phyloP scores from a whole-genome alignment of 1,140 invertebrate species.

The Spodoptera frugiperda region DNA sequence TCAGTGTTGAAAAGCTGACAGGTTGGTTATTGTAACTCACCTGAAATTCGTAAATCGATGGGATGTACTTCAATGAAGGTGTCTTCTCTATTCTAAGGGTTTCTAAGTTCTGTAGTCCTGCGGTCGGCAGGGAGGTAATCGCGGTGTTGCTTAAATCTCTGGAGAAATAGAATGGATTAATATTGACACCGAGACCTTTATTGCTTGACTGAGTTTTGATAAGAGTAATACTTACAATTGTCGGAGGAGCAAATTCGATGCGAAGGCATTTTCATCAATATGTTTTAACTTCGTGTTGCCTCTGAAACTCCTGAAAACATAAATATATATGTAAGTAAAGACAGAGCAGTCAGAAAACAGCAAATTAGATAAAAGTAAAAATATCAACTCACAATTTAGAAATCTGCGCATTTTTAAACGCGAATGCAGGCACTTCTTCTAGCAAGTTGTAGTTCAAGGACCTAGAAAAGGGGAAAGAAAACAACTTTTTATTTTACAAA shows the following conservation, averaged over 20 bases:
- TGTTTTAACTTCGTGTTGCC: constrained; percentile 86
- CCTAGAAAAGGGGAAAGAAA: constrained; percentile 60
- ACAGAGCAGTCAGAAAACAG: constrained; percentile 1
- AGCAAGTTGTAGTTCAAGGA: constrained; percentile 79
- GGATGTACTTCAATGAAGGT: constrained; percentile 91
- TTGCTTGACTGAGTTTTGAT: not conserved
- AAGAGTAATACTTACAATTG: constrained; percentile 70
- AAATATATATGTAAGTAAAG: not conserved
- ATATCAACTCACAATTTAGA: constrained; percentile 75
- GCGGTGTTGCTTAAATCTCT: constrained; percentile 88
- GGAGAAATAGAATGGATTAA: constrained; percentile 75
- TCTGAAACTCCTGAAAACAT: constrained; percentile 88
- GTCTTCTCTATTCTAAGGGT: constrained; percentile 90
- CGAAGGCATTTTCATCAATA: constrained; percentile 89
- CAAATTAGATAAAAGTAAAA: not conserved
- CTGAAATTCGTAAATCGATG: constrained; percentile 93
- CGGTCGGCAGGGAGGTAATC: constrained; percentile 90
- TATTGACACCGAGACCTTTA: too few species aligned
- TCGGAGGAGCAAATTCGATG: constrained; percentile 83
- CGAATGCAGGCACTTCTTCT: constrained; percentile 76
- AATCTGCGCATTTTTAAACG: constrained; percentile 80
- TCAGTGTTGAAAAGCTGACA: too few species aligned
- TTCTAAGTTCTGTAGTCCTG: constrained; percentile 91
- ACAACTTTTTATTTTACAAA: not conserved
- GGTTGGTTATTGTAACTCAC: constrained; percentile 81